These are phyloP conservation scores for Euclidia mi DNA, from an alignment of 2,888 invertebrate species.

Conservation along the genomic window DNA sequence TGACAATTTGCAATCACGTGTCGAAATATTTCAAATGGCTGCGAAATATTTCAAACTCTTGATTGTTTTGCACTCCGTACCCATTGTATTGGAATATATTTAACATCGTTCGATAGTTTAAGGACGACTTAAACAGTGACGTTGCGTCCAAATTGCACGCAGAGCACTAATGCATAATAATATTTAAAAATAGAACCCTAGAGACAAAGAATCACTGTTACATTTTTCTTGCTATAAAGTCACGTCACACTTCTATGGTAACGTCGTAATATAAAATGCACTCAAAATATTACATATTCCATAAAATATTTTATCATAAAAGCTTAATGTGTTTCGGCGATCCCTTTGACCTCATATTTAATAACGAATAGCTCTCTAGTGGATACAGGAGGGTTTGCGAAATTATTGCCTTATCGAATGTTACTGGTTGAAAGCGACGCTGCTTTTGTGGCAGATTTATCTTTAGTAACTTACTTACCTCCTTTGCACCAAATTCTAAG, in stretches of 20 bases:
- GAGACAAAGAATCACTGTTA: no score
- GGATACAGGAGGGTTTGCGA: constrained; percentile 21
- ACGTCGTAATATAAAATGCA: background rate
- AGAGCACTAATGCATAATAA: no score
- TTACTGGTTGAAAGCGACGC: background rate
- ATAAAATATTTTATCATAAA: constrained; percentile 33
- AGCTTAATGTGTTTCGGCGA: constrained; percentile 28
- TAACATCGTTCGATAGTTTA: no score
- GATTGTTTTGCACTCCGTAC: no score
- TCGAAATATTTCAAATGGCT: no score
- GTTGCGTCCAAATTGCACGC: no score
- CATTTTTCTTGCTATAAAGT: no score
- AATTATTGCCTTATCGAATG: constrained; percentile 19
- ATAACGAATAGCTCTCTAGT: constrained; percentile 26
- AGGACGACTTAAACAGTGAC: no score
- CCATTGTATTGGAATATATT: no score
- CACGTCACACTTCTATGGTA: background rate
- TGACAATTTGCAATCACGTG: no score
- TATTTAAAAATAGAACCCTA: no score
- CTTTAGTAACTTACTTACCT: background rate
- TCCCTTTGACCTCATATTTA: constrained; percentile 42
- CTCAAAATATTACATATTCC: constrained; percentile 19
- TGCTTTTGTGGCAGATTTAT: background rate
- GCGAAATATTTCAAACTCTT: no score
- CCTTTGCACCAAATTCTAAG: background rate